Evolutionary conservation across 2,888 invertebrate species (phyloP), one percentile per base, ranked within the genome.

Genomic region (Polydrusus tereticollis): DNA sequence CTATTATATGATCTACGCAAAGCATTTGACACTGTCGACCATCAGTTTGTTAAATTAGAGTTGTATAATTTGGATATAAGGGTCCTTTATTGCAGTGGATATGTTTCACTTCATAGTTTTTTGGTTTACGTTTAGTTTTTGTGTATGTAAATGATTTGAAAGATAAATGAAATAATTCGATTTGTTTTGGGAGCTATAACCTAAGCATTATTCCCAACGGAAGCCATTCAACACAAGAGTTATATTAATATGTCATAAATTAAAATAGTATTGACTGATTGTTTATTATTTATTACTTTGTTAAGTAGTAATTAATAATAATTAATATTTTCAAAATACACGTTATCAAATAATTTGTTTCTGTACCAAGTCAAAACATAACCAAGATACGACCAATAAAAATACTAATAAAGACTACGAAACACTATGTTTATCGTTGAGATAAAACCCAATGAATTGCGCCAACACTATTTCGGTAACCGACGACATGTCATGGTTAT

Each of bases 271-370:
- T 16, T 16, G 41, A 41, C 41, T 10, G 21, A 21, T 21, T 21
- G 3, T 45, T 45, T 20, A n/a, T 47, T 21, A 23, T 23, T 47
- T 47, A 47, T 23, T 23, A 47, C 47, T 47, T 47, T 47, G 21
- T 47, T 47, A 47, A 47, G 12, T 21, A 23, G 21, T 47, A 47
- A 47, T 47, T 47, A 47, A 47, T 47, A 10, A 47, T 47, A 47
- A 47, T 47, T 47, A 47, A 47, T 47, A 47, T 47, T 47, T 21
- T 47, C 23, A 47, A 47, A 47, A 47, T 47, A 47, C 21, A 47
- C 23, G 23, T 20, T 47, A 47, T 21, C 21, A 47, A 47, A 21
- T 47, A 47, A 47, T 47, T 47, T 47, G 47, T 47, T 45, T 47
- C 47, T 47, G 47, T 47, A 23, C 21, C 47, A n/a, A 47, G 47